Percentiles rank a stretch among this genome's conserved stretches.
Evolutionary conservation across 1,140 invertebrate species (phyloP).

Genomic region (Lysiphlebus fabarum): DNA sequence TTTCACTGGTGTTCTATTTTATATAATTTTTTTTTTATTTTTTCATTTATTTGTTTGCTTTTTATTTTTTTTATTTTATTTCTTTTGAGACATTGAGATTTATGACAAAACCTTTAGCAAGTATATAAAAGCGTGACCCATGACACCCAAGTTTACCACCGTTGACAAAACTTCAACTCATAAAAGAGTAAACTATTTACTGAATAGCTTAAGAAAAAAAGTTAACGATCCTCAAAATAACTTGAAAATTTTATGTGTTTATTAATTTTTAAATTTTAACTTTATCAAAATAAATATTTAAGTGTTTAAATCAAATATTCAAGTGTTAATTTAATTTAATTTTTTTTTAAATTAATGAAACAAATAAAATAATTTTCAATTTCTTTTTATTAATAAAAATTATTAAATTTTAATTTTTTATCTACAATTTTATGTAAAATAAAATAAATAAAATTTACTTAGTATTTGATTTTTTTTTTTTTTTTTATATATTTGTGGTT

Average conservation of each 20-base stretch:
- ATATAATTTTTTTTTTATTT: background rate
- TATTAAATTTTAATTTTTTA: too few species aligned
- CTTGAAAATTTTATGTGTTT: background rate
- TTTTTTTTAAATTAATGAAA: too few species aligned
- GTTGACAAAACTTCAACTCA: constrained; percentile 12
- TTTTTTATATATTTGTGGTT: too few species aligned
- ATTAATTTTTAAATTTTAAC: background rate
- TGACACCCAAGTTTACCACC: constrained; percentile 20
- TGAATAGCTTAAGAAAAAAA: constrained; percentile 21
- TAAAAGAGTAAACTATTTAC: constrained; percentile 17
- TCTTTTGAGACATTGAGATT: background rate
- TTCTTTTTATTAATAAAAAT: too few species aligned
- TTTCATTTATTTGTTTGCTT: background rate
- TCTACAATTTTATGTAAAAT: too few species aligned
- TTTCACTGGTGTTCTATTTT: background rate
- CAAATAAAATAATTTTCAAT: too few species aligned
- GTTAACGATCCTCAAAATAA: constrained; percentile 26
- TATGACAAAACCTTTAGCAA: background rate
- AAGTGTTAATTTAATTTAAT: too few species aligned
- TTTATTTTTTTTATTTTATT: background rate
- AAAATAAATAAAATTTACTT: too few species aligned
- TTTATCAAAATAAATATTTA: too few species aligned
- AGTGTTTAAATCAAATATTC: too few species aligned
- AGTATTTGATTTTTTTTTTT: too few species aligned
- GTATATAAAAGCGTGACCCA: constrained; percentile 14